These are phyloP conservation scores for Cryptophagus acutangulus DNA, from an alignment of 2,888 invertebrate genomes.

Conservation along the genomic window DNA sequence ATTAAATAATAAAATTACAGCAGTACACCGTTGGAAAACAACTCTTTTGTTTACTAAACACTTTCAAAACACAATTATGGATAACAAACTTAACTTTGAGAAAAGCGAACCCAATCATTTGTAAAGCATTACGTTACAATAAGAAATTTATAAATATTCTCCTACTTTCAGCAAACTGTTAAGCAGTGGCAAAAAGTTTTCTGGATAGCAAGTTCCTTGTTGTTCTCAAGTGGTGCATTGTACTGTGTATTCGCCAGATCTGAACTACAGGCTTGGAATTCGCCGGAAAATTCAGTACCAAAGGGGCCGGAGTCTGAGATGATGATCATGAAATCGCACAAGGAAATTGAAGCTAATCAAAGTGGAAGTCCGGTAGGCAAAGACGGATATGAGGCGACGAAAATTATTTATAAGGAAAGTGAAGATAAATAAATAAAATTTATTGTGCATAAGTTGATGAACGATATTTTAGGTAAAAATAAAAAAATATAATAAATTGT, in stretches of 20 bases:
- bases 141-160: conserved; percentile 6
- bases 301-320: conserved; percentile 17
- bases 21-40: too few species aligned
- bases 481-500: too few species aligned
- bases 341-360: not conserved
- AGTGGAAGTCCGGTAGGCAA: not conserved
- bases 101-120: too few species aligned
- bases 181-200: conserved; percentile 60
- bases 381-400: not conserved
- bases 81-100: too few species aligned
- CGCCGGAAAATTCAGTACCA: conserved; percentile 28
- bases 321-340: conserved; percentile 19
- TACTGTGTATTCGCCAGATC: conserved; percentile 55
- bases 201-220: conserved; percentile 51
- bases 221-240: conserved; percentile 51
- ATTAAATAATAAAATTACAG: too few species aligned
- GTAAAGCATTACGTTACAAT: not conserved
- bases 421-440: too few species aligned
- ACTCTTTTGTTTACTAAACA: too few species aligned
- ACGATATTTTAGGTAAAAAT: too few species aligned
- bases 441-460: too few species aligned
- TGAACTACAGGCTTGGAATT: conserved; percentile 58
- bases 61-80: too few species aligned
- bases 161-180: conserved; percentile 53
- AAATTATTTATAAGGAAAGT: not conserved